Evolutionary conservation across 2,113 vertebrate genomes (phyloP).

Genomic region (Dipodomys spectabilis): DNA sequence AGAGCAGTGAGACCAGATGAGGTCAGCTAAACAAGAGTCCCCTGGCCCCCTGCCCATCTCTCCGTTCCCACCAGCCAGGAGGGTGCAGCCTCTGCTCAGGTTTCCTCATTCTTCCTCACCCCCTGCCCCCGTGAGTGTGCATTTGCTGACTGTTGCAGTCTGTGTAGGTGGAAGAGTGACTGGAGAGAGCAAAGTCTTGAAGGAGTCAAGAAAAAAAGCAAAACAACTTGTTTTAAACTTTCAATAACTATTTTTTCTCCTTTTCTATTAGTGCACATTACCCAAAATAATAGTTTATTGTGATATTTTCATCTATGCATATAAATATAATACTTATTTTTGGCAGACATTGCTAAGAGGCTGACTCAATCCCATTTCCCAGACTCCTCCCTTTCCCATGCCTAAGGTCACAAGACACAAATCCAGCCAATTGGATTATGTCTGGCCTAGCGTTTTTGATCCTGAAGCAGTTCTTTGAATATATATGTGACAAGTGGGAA

Average conservation of each 20-base stretch:
- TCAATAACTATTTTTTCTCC: not conserved
- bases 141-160: not conserved
- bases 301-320: too few relatives aligned
- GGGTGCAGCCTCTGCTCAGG: not conserved
- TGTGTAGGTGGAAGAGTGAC: not conserved
- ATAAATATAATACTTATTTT: not conserved
- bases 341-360: not conserved
- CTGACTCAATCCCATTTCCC: not conserved
- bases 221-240: not conserved
- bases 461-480: not conserved
- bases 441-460: not conserved
- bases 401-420: not conserved
- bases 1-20: not conserved
- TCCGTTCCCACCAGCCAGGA: not conserved
- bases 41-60: not conserved
- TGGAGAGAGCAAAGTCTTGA: not conserved
- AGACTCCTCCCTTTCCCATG: not conserved
- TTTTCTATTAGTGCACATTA: not conserved
- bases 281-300: too few relatives aligned
- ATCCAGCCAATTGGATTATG: not conserved
- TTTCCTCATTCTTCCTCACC: constrained; percentile 25
- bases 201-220: constrained; percentile 3
- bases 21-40: not conserved
- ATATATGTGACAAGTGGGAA: not conserved
- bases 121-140: not conserved